Base-by-base conservation (phyloP, 2,888 invertebrate genomes). In the Embidobia sp. region DNA sequence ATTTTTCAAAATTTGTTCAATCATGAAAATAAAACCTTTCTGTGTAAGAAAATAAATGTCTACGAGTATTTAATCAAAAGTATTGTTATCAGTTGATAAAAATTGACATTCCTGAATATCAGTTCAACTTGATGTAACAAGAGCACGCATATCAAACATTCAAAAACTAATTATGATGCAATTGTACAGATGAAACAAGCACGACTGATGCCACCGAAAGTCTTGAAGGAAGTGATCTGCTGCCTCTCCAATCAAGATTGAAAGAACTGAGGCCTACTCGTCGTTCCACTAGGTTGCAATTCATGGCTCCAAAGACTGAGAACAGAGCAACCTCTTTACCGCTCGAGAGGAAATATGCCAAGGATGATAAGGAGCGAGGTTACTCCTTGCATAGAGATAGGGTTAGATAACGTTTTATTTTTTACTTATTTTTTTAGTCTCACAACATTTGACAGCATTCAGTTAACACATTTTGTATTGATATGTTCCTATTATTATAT, bases 321-420 rank as follows among this genome's bases (percentile, higher is more conserved):
- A 85, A 87, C 55, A 84, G 89, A 78, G 87, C 89, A 7, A 85
- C 82, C 7, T 89, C 89, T 3, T 72, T 89, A 35, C 89, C 89
- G 7, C 61, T 84, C 1, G 88, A 88, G 64, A 81, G 83, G 35
- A 87, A 85, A 64, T 75, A 29, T 61, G 79, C 74, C 80, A 55
- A 48, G 64, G 6, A 51, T 1, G 78, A 70, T 8, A 87, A 83
- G 19, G 88, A 86, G 59, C 79, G 88, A 75, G 87, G 88, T 27
- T 80, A 83, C 8, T 89, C 89, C 0, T 81, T 88, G 61, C 87
- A 88, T 48, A 81, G 81, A 80, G 87, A 88, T 48, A 83, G 84
- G 49, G 87, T 87, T 80, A 77, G 77, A 15, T 1, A 3, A 42
- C 1, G 22, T 6, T 22, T 22, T 22, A 22, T 22, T 22, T 22